A percentile compares a stretch with the other conserved stretches of the same genome.
These are phyloP conservation scores for Lissocephala sabroskyi DNA, from an alignment of 2,888 invertebrate genomes.

Conservation along the genomic window DNA sequence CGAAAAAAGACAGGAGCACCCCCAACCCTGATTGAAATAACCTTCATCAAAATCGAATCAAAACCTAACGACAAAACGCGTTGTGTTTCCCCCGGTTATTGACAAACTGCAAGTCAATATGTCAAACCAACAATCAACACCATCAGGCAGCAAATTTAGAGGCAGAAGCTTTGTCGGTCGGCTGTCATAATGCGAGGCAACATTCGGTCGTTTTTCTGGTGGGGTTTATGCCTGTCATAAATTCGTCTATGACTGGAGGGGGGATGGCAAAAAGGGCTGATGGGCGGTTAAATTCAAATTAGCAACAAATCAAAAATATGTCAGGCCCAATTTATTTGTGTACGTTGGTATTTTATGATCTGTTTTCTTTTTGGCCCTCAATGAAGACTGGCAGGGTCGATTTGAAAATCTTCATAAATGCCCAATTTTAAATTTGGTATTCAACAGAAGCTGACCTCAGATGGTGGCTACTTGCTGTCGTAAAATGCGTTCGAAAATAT, in stretches of 20 bases:
- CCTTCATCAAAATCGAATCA: conserved; percentile 55
- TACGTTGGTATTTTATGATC: background rate
- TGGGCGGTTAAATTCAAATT: conserved; percentile 31
- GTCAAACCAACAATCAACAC: conserved; percentile 42
- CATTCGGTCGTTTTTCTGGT: background rate
- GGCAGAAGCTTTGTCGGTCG: too few relatives aligned
- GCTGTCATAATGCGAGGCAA: conserved; percentile 22
- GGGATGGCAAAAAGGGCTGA: conserved; percentile 9
- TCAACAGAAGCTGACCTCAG: too few relatives aligned
- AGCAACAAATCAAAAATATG: conserved; percentile 44
- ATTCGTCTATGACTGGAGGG: background rate
- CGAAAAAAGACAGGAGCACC: too few relatives aligned
- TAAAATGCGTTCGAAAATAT: too few relatives aligned
- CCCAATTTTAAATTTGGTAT: too few relatives aligned
- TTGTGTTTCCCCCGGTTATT: conserved; percentile 33
- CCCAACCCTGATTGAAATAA: conserved; percentile 47
- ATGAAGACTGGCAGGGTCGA: conserved; percentile 21
- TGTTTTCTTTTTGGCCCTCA: background rate
- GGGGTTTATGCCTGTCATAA: background rate
- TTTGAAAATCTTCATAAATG: too few relatives aligned
- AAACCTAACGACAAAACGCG: conserved; percentile 40
- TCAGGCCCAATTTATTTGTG: conserved; percentile 12
- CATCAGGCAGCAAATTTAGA: too few relatives aligned
- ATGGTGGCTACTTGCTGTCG: too few relatives aligned
- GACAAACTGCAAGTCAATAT: conserved; percentile 59